Conservation (phyloP, 2,113 vertebrate genomes). For the Paralichthys olivaceus region DNA sequence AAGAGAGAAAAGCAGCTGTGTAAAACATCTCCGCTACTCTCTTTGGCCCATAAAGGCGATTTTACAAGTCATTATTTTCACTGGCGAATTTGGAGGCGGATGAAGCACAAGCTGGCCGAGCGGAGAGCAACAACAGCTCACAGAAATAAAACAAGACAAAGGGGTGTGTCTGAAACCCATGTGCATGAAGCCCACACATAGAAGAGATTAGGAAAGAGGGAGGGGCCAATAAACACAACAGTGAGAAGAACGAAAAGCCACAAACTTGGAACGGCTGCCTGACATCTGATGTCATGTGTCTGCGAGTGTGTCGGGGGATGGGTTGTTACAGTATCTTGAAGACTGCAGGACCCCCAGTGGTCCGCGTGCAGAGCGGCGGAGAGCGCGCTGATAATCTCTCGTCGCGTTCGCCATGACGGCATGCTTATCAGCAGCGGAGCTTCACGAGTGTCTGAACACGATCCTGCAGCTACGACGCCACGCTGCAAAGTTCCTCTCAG, state of each 20-base stretch:
- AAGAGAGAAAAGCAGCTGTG: slow-evolving; percentile 47
- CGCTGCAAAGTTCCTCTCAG: slow-evolving; percentile 9
- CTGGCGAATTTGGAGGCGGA: slow-evolving; percentile 24
- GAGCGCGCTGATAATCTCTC: slow-evolving; percentile 65
- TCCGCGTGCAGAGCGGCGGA: slow-evolving; percentile 33
- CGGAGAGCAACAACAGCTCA: not conserved
- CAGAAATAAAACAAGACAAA: not conserved
- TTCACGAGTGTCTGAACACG: slow-evolving; percentile 13
- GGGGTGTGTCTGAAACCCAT: slow-evolving; percentile 16
- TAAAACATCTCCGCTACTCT: slow-evolving; percentile 49
- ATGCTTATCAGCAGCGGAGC: slow-evolving; percentile 70
- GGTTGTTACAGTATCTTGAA: slow-evolving; percentile 61
- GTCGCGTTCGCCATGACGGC: slow-evolving; percentile 48
- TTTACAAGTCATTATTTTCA: slow-evolving; percentile 62
- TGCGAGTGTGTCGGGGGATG: not conserved
- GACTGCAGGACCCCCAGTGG: slow-evolving; percentile 54
- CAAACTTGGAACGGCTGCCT: not conserved
- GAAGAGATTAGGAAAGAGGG: slow-evolving; percentile 3
- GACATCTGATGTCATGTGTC: slow-evolving; percentile 21
- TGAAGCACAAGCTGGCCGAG: not conserved
- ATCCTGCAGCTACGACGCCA: slow-evolving; percentile 1
- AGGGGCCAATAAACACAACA: not conserved
- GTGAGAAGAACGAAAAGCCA: slow-evolving; percentile 1
- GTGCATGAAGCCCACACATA: not conserved
- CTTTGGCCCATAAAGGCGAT: slow-evolving; percentile 54